Evolutionary conservation across 2,888 invertebrate species (phyloP).

Genomic region (Drosophila ezoana): DNA sequence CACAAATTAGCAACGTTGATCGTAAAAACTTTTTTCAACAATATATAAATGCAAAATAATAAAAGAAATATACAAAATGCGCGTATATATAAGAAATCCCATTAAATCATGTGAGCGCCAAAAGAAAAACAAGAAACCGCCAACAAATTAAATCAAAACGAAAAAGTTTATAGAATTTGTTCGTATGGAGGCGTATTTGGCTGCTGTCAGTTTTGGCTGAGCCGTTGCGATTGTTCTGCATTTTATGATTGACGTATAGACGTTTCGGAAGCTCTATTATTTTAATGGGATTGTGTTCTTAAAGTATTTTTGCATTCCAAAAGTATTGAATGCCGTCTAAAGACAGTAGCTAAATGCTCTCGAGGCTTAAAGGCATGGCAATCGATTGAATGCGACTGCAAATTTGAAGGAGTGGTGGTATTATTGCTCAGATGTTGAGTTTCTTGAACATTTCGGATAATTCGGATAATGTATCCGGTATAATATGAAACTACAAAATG

Average conservation of each 20-base stretch:
- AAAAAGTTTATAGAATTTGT: constrained; percentile 25
- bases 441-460: neutral
- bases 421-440: neutral
- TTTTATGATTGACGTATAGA: constrained; percentile 42
- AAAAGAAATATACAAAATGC: constrained; percentile 19
- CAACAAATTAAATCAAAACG: constrained; percentile 12
- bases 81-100: constrained; percentile 30
- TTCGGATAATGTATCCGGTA: constrained; percentile 1
- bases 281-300: constrained; percentile 15
- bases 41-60: constrained; percentile 25
- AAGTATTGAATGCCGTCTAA: neutral
- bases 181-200: constrained; percentile 41
- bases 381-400: neutral
- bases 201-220: constrained; percentile 33
- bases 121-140: constrained; percentile 2
- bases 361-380: neutral
- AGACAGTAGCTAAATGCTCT: constrained; percentile 6
- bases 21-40: constrained; percentile 36
- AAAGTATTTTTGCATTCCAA: constrained; percentile 2
- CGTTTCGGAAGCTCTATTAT: constrained; percentile 2
- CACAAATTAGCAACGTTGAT: constrained; percentile 50
- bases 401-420: neutral
- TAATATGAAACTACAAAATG: neutral
- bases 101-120: constrained; percentile 55
- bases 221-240: constrained; percentile 29